Evolutionary conservation across 2,888 invertebrate species (phyloP), one percentile per base, ranked within the genome.

Genomic region (Heliconius ethilla): DNA sequence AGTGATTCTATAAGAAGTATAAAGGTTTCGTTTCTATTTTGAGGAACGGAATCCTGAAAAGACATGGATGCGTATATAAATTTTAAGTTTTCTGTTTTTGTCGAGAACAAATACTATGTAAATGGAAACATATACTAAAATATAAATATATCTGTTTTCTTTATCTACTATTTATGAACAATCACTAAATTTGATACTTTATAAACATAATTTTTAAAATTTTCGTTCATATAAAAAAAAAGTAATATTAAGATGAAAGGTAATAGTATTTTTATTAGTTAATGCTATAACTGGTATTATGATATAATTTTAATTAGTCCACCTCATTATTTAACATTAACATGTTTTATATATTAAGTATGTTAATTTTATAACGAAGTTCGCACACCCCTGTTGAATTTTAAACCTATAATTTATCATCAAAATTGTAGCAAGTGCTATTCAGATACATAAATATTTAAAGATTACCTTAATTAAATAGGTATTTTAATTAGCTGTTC

Each of bases 361-460:
- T 69, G 67, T 45, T 69, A 45, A 69, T 69, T 45, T 69, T 3
- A 5, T 40, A 69, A 69, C 25, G 40, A 25, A 13, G 67, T 69
- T 69, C 25, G 45, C 45, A 45, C 69, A 45, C 69, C 69, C 69
- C 45, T 67, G 37, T 25, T 67, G 45, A 69, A 69, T 69, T 67
- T 67, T 67, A 67, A 40, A 40, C 37, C 7, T 15, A n/a, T 29
- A 59, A 29, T 51, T 33, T n/a, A 59, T 59, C 13, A 55, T 33
- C 55, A 55, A 59, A 70, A 33, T 25, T 59, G n/a, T 59, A 59
- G 59, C 37, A 69, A 59, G 22, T 4, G 69, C 25, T n/a, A 37
- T 72, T 55, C 13, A 4, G 13, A 59, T 72, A 37, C 59, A 33
- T 37, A 25, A 59, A 72, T 72, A n/a, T 59, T 33, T 72, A 59